phyloP scores from a whole-genome alignment of 2,113 vertebrate genomes.

The Eulacestoma nigropectus region DNA sequence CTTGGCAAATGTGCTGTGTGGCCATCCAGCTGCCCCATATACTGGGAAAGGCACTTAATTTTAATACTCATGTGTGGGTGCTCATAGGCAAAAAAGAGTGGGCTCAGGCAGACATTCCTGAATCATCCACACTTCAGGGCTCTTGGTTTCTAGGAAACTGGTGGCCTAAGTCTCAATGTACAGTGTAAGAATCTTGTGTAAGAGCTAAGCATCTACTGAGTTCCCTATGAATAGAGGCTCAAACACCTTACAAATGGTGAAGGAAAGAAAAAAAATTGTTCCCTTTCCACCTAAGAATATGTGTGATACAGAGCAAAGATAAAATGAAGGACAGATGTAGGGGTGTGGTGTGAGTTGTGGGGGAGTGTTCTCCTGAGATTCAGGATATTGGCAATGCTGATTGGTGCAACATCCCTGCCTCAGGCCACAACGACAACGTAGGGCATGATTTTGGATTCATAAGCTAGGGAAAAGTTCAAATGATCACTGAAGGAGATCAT shows the following conservation, averaged over 20 bases:
- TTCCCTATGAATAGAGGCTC: background rate
- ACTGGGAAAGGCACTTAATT: background rate
- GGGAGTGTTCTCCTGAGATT: background rate
- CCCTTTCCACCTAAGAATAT: background rate
- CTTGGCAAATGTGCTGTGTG: background rate
- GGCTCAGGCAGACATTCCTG: background rate
- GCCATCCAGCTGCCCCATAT: fast-evolving
- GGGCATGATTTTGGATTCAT: background rate
- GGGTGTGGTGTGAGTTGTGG: too few species aligned
- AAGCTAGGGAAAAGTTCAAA: background rate
- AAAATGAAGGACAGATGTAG: background rate
- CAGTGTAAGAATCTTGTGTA: background rate
- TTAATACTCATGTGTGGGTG: fast-evolving
- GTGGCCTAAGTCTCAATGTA: background rate
- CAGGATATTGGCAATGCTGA: background rate
- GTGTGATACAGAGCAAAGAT: background rate
- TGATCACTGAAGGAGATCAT: background rate
- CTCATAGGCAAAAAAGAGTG: background rate
- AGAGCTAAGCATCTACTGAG: background rate
- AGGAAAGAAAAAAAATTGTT: background rate
- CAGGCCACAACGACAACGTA: background rate
- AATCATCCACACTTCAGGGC: background rate
- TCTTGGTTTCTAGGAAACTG: background rate
- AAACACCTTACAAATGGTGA: background rate
- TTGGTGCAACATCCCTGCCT: background rate